Base-by-base conservation (phyloP, 2,113 vertebrate species). In the Pimephales promelas region DNA sequence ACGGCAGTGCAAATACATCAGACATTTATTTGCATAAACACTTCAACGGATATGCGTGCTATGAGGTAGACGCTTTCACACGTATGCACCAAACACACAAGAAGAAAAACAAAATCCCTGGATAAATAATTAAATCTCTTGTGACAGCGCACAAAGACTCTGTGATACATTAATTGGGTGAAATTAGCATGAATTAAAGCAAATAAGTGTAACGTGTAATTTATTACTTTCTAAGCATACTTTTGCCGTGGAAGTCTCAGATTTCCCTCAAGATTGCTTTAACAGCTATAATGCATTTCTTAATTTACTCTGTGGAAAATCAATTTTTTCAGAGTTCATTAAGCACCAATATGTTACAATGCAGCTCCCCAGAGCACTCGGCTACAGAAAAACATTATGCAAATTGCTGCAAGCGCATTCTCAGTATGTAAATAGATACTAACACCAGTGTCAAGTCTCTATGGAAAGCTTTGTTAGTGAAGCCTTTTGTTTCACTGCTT, bases 231-330 rank as follows among this genome's bases (percentile, higher is more conserved):
- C 97, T 96, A 97, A 98, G 97, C 96, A 94, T 94, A 95, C 96
- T 95, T 96, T 97, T 96, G 95, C 95, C 93, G 94, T 95, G 95
- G 96, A 99, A 98, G 96, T 93, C 94, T 96, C 94, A 92, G 94
- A 98, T 99, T 98, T 99, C 97, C 97, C 97, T 94, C 95, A 96
- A 98, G 98, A 99, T 98, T 97, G 95, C 97, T 97, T 98, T 98
- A 99, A 98, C 97, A 97, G 97, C 96, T 96, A 98, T 99, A 98
- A 99, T 99, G 98, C 96, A 98, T 99, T 99, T 97, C 97, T 99
- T 99, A 98, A 99, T 99, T 99, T 99, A 98, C 97, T 98, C 97
- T 96, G 97, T 97, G 97, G 97, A 97, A 99, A 98, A 99, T 98
- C 97, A 96, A 98, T 97, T 98, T 99, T 99, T 98, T 98, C 97